A percentile compares a stretch with the other conserved stretches of the same genome.
Evolutionary conservation across 1,140 invertebrate genomes (phyloP).

Genomic region (Eriocheir sinensis): DNA sequence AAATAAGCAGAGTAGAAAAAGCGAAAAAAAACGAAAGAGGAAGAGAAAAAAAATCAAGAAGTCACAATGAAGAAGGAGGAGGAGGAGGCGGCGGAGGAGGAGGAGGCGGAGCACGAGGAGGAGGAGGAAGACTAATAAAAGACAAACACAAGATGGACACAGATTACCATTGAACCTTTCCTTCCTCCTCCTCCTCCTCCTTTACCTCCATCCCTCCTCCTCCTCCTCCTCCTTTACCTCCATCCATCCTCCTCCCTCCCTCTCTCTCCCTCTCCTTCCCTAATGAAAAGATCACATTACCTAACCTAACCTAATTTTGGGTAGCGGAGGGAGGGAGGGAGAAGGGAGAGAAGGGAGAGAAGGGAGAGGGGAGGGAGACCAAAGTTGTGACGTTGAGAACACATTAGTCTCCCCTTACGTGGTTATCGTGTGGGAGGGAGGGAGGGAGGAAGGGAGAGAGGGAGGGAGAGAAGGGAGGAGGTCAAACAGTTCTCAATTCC

Average conservation of each 20-base stretch:
- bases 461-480: neutral
- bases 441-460: neutral
- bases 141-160: neutral
- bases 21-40: neutral
- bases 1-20: too few species aligned
- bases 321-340: too few species aligned
- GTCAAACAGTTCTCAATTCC: neutral
- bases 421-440: neutral
- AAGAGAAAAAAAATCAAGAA: too few species aligned
- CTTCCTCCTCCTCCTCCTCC: neutral
- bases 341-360: too few species aligned
- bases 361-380: too few species aligned
- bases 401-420: slow-evolving; percentile 57
- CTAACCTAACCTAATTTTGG: slow-evolving; percentile 38
- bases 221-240: neutral
- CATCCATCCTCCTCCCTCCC: neutral
- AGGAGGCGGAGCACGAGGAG: neutral
- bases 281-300: slow-evolving; percentile 59
- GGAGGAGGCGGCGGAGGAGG: neutral
- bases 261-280: neutral
- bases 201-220: neutral
- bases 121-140: neutral
- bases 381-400: slow-evolving; percentile 41
- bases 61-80: neutral
- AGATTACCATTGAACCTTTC: neutral